A percentile compares a stretch with the other conserved stretches of the same genome.
Evolutionary conservation across 1,140 invertebrate species (phyloP).

Genomic region (Scaptomyza hsui): DNA sequence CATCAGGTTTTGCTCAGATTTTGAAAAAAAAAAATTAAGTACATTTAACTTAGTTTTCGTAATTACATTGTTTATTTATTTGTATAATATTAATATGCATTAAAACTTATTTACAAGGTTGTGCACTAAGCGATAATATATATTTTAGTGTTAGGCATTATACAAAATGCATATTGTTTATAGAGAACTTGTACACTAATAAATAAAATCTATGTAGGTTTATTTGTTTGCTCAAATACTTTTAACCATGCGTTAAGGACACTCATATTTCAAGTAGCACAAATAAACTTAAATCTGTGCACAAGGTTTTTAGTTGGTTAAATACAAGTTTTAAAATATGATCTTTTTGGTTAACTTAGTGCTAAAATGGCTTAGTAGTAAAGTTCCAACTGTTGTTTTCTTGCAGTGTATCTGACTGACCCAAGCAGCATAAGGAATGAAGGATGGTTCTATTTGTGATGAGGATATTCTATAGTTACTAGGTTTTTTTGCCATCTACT

Average conservation of each 20-base stretch:
- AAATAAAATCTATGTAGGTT: constrained; percentile 43
- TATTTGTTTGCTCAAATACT: constrained; percentile 49
- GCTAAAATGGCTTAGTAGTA: constrained; percentile 67
- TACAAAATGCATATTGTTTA: constrained; percentile 52
- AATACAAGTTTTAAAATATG: constrained; percentile 51
- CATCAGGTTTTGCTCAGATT: no score
- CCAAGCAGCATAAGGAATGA: constrained; percentile 59
- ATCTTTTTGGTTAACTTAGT: constrained; percentile 63
- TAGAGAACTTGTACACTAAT: constrained; percentile 61
- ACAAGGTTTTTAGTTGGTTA: constrained; percentile 9
- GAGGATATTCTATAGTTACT: constrained; percentile 29
- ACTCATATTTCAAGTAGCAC: constrained; percentile 46
- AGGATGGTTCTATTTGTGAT: constrained; percentile 23
- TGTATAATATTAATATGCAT: constrained; percentile 52
- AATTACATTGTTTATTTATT: constrained; percentile 68
- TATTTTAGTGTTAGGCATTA: constrained; percentile 57
- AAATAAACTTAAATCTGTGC: constrained; percentile 10
- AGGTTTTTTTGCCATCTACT: constrained; percentile 14
- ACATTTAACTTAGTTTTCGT: constrained; percentile 55
- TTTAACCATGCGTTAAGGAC: constrained; percentile 71
- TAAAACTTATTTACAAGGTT: constrained; percentile 79
- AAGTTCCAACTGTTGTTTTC: constrained; percentile 28
- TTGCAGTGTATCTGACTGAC: constrained; percentile 47
- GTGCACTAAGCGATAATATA: constrained; percentile 64
- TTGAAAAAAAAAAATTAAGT: constrained; percentile 13